Evolutionary conservation across 2,113 vertebrate genomes (phyloP), one percentile per base, ranked within the genome.

Genomic region (Indri indri): DNA sequence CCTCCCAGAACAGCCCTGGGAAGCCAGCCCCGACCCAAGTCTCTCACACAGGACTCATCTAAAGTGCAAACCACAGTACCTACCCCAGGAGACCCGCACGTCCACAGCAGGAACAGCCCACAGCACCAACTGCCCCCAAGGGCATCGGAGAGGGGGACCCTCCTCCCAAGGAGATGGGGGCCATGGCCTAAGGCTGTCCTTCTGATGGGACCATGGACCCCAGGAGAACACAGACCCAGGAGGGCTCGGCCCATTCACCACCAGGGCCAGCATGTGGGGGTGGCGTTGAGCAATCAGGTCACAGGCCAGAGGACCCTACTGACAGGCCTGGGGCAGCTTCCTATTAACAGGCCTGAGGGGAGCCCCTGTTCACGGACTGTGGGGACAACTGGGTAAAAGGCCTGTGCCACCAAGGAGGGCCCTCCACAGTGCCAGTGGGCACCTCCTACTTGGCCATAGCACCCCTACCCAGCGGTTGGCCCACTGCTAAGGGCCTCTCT

Each of bases 1-100:
- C 52, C 37, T 61, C 54, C 76, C 6, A 14, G 47, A 59, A 25
- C 76, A 61, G 52, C 40, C 65, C 45, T 17, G 11, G 34, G 66
- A 73, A 2, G 47, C 27, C 6, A 6, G 10, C 70, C 7, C 68
- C 0, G 61, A 57, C 0, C 11, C 25, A 47, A 25, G 2, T 3
- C 40, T 32, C 70, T 66, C 25, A 6, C 11, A 5, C 11, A 30
- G 37, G 34, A 32, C 47, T 25, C 12, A 2, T 32, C 32, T 85
- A 16, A 40, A 74, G 34, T 40, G 12, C 5, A 87, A 34, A 68
- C n/a, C 54, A 3, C 30, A n/a, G 65, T 4, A 7, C n/a, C 23
- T 25, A 5, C 23, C 68, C 5, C 3, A 57, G 6, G 37, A 57
- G 50, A 13, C 37, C 47, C n/a, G 23, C 10, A 57, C 0, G 5